Percentiles rank a stretch among this genome's conserved stretches.
Conservation (phyloP, 2,797 vertebrate species). For the Sebastes kiyomatsui region DNA sequence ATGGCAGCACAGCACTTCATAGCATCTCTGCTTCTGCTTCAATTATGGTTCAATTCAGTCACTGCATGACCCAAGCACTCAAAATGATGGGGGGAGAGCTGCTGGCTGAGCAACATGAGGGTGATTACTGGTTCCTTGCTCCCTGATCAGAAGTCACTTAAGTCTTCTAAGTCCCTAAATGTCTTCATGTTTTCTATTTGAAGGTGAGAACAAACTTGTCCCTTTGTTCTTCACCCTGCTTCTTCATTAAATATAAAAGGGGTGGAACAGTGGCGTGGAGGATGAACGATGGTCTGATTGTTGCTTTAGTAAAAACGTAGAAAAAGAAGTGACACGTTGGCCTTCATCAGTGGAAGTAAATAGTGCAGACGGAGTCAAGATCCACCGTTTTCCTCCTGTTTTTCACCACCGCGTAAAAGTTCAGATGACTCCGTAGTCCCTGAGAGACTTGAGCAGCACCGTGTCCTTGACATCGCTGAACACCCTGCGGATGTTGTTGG, state of each 20-base stretch:
- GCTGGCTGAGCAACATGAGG: neutral
- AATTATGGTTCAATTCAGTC: constrained; percentile 48
- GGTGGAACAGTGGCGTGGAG: neutral
- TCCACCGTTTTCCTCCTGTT: neutral
- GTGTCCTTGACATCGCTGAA: constrained; percentile 83
- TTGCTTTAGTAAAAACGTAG: neutral
- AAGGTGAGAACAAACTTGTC: neutral
- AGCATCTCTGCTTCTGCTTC: constrained; percentile 42
- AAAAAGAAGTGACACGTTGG: neutral
- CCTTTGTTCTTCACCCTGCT: neutral
- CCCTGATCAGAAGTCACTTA: neutral
- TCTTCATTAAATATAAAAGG: neutral
- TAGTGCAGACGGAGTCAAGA: neutral
- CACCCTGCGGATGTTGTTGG: constrained; percentile 83
- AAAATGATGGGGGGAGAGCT: neutral
- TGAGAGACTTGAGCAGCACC: constrained; percentile 79
- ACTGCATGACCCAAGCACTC: constrained; percentile 21
- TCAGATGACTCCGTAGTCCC: constrained; percentile 82
- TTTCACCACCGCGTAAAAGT: neutral
- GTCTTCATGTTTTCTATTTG: neutral
- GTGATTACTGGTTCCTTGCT: neutral
- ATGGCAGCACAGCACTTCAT: constrained; percentile 38
- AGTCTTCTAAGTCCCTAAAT: neutral
- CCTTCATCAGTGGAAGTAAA: neutral
- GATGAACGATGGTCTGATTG: neutral